These are phyloP conservation scores for Excalfactoria chinensis DNA, from an alignment of 2,113 vertebrate species.

Conservation along the genomic window DNA sequence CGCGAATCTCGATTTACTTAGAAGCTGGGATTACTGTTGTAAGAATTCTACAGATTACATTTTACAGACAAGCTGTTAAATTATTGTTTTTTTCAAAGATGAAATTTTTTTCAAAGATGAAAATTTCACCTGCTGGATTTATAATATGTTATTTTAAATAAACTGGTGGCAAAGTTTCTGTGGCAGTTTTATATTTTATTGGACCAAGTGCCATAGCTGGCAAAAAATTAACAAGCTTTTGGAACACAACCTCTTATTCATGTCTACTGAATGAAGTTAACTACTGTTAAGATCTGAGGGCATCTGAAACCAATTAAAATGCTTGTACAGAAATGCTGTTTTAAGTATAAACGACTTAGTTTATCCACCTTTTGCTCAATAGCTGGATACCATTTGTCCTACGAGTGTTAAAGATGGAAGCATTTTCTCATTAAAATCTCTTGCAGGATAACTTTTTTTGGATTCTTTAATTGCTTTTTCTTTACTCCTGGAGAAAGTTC, in stretches of 20 bases:
- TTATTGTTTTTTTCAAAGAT: not conserved
- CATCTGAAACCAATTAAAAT: constrained; percentile 44
- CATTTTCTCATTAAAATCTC: not conserved
- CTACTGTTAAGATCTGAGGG: not conserved
- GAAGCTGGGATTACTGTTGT: not conserved
- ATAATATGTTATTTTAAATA: not conserved
- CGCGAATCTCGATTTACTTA: not conserved
- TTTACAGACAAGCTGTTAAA: not conserved
- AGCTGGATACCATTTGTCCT: not conserved
- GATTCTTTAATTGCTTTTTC: not conserved
- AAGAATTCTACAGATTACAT: not conserved
- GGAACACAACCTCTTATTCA: not conserved
- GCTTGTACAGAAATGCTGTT: constrained; percentile 5
- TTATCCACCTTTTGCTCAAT: constrained; percentile 31
- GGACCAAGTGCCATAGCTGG: not conserved
- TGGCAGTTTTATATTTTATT: constrained; percentile 6
- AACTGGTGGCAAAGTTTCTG: not conserved
- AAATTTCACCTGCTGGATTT: not conserved
- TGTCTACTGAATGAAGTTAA: constrained; percentile 18
- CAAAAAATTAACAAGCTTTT: not conserved
- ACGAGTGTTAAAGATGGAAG: not conserved
- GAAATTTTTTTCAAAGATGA: not conserved
- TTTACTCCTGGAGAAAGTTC: not conserved
- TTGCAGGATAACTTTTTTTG: not conserved
- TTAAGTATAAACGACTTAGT: not conserved